Evolutionary conservation across 2,888 invertebrate genomes (phyloP), one percentile per base, ranked within the genome.

Genomic region (Cantharis rufa): DNA sequence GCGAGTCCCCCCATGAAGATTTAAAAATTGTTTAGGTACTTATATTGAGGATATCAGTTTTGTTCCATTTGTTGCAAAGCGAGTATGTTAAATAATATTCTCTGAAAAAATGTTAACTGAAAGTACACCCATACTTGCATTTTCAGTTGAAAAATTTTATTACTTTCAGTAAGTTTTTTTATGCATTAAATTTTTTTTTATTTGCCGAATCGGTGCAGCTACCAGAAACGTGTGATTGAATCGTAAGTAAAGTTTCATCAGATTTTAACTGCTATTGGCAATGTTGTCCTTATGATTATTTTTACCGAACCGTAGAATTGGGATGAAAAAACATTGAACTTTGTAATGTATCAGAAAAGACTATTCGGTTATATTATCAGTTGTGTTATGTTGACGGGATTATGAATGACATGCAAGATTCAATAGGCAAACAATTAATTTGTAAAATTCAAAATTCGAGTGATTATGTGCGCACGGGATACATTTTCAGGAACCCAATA

Each of bases 121-220:
- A 16, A 62, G 15, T 21, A 73, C 69, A n/a, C 73, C 73, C 7
- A 27, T 73, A 27, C 69, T 69, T 15, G 0, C 69, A 24, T n/a
- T 15, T 21, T 15, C n/a, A 69, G 73, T 15, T 73, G n/a, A 11
- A 7, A 69, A 73, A 21, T 69, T 62, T 9, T 32, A 13, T 13
- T 48, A 48, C 48, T 69, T 73, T 32, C 73, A 73, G 73, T 73
- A 69, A 73, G 73, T 73, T 69, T 69, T 27, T 10, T 71, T 63
- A 62, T 62, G 16, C 13, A 32, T 63, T 64, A n/a, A 69, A 32
- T 13, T 32, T 10, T 32, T 15, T 10, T 48, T 28, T 32, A 16
- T 28, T 15, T 27, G 28, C 9, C 9, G 15, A 63, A 63, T 63
- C 2, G 3, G 48, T 7, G 2, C n/a, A 48, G n/a, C 7, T 1